Evolutionary conservation across 2,888 invertebrate genomes (phyloP), one percentile per base, ranked within the genome.

Genomic region (Scrobipalpa costella): DNA sequence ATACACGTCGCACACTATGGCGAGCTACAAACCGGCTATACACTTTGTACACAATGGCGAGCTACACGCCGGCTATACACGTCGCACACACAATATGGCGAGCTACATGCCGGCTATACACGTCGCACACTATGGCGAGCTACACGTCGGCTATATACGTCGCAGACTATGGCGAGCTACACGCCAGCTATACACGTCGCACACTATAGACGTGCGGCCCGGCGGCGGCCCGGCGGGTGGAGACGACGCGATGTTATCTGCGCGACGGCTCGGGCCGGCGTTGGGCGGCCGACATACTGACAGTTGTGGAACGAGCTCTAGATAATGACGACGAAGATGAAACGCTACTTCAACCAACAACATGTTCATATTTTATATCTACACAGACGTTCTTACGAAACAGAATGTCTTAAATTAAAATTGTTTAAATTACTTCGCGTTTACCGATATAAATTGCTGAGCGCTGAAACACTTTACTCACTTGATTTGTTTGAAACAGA

Each of bases 251-350:
- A n/a, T n/a, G 21, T 52, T 47, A 47, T 47, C 47, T 33, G 9
- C 27, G 34, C 57, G 27, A 2, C 2, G n/a, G 57, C 15, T 6
- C 3, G 6, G 38, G 38, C 34, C 7, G 34, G 34, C 3, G 34
- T 34, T 7, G 34, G 34, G 27, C 57, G 17, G 13, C 55, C 55
- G 57, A 57, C 17, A 38, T 34, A 2, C 34, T 57, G 57, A 57
- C 57, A 57, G 36, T 57, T 38, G n/a, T 57, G 57, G 9, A 38
- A 38, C 38, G 57, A 17, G 19, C 15, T 8, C 1, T 7, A 57
- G 57, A 36, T 27, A 55, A 55, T n/a, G n/a, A 44, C 44, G 44
- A 44, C 15, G 44, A 44, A 44, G 44, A 44, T n/a, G 44, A 44
- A 44, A 44, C 44, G 44, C 15, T 44, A 1, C n/a, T 15, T 6